Percentiles rank a stretch among this genome's conserved stretches.
These are phyloP conservation scores for Brachyalestes nurse DNA, from an alignment of 2,797 vertebrate genomes.

Conservation along the genomic window DNA sequence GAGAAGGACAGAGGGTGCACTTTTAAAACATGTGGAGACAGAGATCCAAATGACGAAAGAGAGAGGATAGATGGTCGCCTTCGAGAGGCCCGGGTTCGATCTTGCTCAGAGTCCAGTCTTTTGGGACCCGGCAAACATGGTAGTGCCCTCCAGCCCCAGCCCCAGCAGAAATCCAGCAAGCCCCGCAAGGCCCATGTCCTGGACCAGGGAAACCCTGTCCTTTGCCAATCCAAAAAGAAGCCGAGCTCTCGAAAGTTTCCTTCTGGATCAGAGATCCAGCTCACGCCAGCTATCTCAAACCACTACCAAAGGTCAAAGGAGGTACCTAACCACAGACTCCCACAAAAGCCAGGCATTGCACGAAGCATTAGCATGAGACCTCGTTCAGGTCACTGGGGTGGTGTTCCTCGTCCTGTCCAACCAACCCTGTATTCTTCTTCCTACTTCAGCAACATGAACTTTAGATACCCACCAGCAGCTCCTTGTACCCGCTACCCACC, in stretches of 20 bases:
- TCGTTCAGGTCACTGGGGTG: conserved; percentile 68
- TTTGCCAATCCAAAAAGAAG: conserved; percentile 74
- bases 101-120: conserved; percentile 85
- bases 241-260: conserved; percentile 79
- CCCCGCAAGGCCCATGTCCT: conserved; percentile 62
- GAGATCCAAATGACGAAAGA: conserved; percentile 56
- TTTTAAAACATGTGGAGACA: conserved; percentile 59
- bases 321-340: conserved; percentile 40
- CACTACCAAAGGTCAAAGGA: conserved; percentile 70
- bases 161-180: conserved; percentile 62
- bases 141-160: conserved; percentile 66
- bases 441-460: conserved; percentile 70
- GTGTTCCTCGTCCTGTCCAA: conserved; percentile 57
- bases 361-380: conserved; percentile 65
- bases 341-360: conserved; percentile 67
- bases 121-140: conserved; percentile 69
- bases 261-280: conserved; percentile 76
- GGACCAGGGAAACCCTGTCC: conserved; percentile 58
- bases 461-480: conserved; percentile 78
- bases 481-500: conserved; percentile 65
- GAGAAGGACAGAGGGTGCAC: conserved; percentile 60
- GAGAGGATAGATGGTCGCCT: conserved; percentile 61
- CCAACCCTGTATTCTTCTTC: conserved; percentile 68
- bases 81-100: conserved; percentile 73
- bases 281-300: conserved; percentile 58